Evolutionary conservation across 2,888 invertebrate genomes (phyloP), one percentile per base, ranked within the genome.

Genomic region (Tetheella fluctuosa): DNA sequence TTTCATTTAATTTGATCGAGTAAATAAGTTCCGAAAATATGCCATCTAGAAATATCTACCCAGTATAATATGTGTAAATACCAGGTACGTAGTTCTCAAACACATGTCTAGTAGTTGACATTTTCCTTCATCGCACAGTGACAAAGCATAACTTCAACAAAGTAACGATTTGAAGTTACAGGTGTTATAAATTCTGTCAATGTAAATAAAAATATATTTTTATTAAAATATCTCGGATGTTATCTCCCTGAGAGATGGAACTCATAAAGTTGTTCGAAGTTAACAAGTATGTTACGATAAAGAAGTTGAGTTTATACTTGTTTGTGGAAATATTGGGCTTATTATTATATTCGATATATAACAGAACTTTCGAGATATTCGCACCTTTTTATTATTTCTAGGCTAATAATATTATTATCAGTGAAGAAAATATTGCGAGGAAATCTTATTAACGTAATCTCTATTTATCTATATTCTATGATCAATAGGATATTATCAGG

Each of bases 81-180:
- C 25, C 25, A 25, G 6, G 6, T n/a, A 6, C 7, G 10, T 10
- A 30, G 2, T 30, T 10, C 10, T 10, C 1, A 0, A 10, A 5
- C 10, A 30, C 12, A 34, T 34, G 2, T 34, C n/a, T n/a, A n/a
- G 2, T 7, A 34, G 13, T 34, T 13, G 34, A 34, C 34, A 34
- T 13, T 34, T 4, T 13, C 34, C 13, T 4, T 1, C 13, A 34
- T 2, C 2, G 13, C 13, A 34, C 34, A 34, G 7, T 13, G 34
- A 34, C 13, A 34, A 34, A 13, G 13, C 3, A 13, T 13, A 13
- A 34, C 13, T 13, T 13, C 3, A 13, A n/a, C n/a, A 30, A 30
- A 8, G 7, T 10, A 30, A 53, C 10, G 34, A 58, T 58, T 58
- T 20, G 42, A 8, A 61, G 59, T 23, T 57, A 48, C 17, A 20